phyloP scores from a whole-genome alignment of 2,797 vertebrate genomes.

The Leucoraja ocellata region DNA sequence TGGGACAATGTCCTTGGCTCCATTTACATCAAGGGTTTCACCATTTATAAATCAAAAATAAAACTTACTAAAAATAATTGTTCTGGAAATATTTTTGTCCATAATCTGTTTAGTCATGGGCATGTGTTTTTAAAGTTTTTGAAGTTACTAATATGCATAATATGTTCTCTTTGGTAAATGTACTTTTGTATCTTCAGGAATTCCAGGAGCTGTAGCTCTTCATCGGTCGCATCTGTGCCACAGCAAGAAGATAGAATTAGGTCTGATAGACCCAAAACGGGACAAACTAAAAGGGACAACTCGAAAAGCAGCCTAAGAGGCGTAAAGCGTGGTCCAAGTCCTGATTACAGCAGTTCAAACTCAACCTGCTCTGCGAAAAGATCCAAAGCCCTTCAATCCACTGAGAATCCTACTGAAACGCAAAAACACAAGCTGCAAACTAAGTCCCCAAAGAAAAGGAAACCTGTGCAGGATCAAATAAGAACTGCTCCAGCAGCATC shows the following conservation, averaged over 20 bases:
- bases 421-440: conserved; percentile 66
- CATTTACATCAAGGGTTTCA: not conserved
- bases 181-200: conserved; percentile 17
- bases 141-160: no score
- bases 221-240: conserved; percentile 78
- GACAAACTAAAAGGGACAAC: conserved; percentile 83
- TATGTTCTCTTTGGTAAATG: no score
- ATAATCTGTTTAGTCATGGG: not conserved
- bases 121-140: no score
- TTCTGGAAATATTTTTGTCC: not conserved
- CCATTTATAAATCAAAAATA: not conserved
- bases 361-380: conserved; percentile 88
- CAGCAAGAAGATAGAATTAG: conserved; percentile 83
- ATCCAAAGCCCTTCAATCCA: conserved; percentile 76
- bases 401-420: conserved; percentile 68
- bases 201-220: conserved; percentile 78
- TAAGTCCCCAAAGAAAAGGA: conserved; percentile 84
- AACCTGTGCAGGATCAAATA: conserved; percentile 63
- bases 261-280: conserved; percentile 80
- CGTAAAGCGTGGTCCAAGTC: conserved; percentile 87
- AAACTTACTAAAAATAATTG: not conserved
- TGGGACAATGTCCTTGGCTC: no score
- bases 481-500: conserved; percentile 69
- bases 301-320: conserved; percentile 78
- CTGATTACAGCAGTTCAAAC: conserved; percentile 83